Conservation (phyloP, 2,888 invertebrate species). For the Lepetodrilus schrolli region DNA sequence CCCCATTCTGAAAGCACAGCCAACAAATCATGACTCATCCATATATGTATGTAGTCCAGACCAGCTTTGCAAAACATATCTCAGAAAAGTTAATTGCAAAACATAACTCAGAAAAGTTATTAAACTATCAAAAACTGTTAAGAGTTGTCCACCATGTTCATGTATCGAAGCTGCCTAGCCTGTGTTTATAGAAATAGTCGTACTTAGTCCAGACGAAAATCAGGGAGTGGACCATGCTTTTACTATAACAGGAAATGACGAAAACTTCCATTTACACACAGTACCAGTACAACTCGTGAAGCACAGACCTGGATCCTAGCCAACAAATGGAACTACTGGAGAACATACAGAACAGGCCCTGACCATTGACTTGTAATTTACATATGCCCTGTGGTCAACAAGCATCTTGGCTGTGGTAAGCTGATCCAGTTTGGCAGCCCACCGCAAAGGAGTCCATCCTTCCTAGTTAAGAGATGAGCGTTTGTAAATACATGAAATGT, state of each 20-base stretch:
- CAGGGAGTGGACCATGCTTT: too few relatives aligned
- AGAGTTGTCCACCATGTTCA: too few relatives aligned
- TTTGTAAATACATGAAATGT: not conserved
- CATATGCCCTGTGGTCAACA: constrained; percentile 45
- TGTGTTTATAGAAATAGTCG: too few relatives aligned
- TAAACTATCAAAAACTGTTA: too few relatives aligned
- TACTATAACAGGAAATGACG: too few relatives aligned
- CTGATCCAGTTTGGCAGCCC: constrained; percentile 50
- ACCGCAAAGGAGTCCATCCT: constrained; percentile 55
- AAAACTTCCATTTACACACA: too few relatives aligned
- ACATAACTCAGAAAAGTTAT: not conserved
- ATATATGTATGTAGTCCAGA: too few relatives aligned
- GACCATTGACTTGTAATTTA: constrained; percentile 40
- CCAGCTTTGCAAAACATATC: not conserved
- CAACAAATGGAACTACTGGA: too few relatives aligned
- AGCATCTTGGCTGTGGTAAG: constrained; percentile 43
- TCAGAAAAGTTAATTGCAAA: not conserved
- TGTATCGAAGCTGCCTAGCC: too few relatives aligned
- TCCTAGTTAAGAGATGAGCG: constrained; percentile 43
- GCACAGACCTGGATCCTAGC: too few relatives aligned
- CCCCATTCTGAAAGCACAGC: constrained; percentile 30
- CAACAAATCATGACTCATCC: not conserved
- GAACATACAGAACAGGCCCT: not conserved
- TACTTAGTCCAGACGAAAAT: too few relatives aligned
- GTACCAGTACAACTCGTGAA: too few relatives aligned